Conservation (phyloP, 2,888 invertebrate genomes). For the Micropterix aruncella region DNA sequence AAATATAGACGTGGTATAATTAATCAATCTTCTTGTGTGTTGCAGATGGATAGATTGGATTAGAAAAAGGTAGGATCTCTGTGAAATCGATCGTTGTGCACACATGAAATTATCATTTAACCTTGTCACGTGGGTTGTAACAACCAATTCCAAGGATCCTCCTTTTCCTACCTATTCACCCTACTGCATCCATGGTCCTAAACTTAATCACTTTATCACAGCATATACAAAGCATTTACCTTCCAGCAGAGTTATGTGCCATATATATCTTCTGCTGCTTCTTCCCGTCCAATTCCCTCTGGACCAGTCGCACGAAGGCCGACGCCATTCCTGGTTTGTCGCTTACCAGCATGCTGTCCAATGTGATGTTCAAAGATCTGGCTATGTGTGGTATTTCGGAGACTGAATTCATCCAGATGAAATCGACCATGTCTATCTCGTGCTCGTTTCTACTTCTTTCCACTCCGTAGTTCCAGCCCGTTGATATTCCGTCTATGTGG, state of each 20-base stretch:
- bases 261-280: constrained; percentile 44
- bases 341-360: constrained; percentile 21
- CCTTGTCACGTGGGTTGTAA: too few species aligned
- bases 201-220: too few species aligned
- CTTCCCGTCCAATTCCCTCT: constrained; percentile 27
- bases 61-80: too few species aligned
- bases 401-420: constrained; percentile 60
- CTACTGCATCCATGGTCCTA: too few species aligned
- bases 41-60: too few species aligned
- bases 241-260: constrained; percentile 69
- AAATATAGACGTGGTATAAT: too few species aligned
- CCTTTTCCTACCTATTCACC: too few species aligned
- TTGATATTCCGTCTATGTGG: constrained; percentile 65
- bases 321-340: constrained; percentile 36
- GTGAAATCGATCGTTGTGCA: too few species aligned
- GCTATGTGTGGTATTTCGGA: constrained; percentile 64
- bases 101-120: too few species aligned
- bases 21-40: too few species aligned
- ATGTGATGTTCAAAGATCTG: constrained; percentile 29
- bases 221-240: constrained; percentile 35
- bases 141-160: too few species aligned
- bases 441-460: constrained; percentile 47
- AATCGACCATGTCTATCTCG: constrained; percentile 45
- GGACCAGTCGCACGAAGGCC: constrained; percentile 47
- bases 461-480: constrained; percentile 59